phyloP scores from a whole-genome alignment of 2,113 vertebrate species.

The Recurvirostra avosetta region DNA sequence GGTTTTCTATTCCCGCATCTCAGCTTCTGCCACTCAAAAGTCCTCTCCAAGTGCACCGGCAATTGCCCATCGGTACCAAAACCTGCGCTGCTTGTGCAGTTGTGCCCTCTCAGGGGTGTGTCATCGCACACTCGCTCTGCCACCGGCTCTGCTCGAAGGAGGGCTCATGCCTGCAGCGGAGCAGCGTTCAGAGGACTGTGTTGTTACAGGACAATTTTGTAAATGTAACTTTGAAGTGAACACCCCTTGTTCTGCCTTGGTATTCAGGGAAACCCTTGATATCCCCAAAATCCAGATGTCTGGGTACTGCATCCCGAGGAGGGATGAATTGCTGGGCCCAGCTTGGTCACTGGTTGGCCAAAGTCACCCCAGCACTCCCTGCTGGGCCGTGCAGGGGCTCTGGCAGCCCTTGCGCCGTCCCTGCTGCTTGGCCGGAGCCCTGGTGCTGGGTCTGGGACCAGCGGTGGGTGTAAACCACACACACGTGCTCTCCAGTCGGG shows the following conservation, averaged over 20 bases:
- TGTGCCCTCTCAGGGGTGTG: not conserved
- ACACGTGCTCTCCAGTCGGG: rapidly evolving
- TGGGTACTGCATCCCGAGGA: rapidly evolving
- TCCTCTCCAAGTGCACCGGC: rapidly evolving
- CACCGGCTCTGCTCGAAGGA: not conserved
- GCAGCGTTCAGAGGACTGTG: not conserved
- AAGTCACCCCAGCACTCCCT: rapidly evolving
- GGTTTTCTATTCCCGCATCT: rapidly evolving
- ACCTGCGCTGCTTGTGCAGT: rapidly evolving
- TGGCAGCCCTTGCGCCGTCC: not conserved
- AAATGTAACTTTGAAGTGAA: no score
- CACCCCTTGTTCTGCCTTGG: not conserved
- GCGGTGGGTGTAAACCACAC: rapidly evolving
- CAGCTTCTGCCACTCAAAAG: not conserved
- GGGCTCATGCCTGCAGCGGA: rapidly evolving
- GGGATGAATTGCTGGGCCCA: no score
- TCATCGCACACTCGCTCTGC: rapidly evolving
- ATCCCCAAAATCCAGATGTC: not conserved
- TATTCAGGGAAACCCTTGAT: not conserved
- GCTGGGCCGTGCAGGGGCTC: rapidly evolving
- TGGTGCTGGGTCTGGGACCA: rapidly evolving
- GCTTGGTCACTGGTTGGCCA: rapidly evolving
- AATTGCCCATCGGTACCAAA: rapidly evolving
- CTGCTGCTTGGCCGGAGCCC: rapidly evolving
- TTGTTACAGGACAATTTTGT: not conserved